Conservation (phyloP, 2,113 vertebrate genomes). For the Thamnophis sirtalis region DNA sequence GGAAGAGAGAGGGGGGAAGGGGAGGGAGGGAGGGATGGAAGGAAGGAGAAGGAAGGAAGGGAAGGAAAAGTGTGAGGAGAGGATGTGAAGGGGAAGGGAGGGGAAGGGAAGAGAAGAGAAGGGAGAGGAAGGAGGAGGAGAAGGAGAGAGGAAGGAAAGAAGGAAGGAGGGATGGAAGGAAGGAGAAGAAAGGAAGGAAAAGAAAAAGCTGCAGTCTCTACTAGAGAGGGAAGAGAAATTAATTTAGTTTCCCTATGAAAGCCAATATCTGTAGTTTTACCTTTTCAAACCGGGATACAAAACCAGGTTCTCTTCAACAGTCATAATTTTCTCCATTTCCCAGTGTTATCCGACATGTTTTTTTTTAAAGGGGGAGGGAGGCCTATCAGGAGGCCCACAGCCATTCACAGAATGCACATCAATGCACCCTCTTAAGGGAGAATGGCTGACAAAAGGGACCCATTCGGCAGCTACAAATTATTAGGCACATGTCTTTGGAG, state of each 20-base stretch:
- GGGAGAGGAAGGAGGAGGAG: rapidly evolving
- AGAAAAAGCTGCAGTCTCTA: background rate
- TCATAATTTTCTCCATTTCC: background rate
- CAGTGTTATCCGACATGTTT: background rate
- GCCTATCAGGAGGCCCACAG: background rate
- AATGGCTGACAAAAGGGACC: background rate
- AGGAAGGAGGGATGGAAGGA: too few relatives aligned
- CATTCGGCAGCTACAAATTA: background rate
- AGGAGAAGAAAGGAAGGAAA: background rate
- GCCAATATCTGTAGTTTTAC: background rate
- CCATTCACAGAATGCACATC: background rate
- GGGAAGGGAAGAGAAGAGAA: too few relatives aligned
- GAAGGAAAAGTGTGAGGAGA: too few relatives aligned
- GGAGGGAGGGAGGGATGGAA: too few relatives aligned
- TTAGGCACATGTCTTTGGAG: background rate
- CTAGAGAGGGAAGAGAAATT: background rate
- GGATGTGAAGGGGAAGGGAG: background rate
- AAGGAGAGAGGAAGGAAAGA: too few relatives aligned
- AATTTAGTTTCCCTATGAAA: background rate
- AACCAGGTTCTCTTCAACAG: background rate
- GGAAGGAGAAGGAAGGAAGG: rapidly evolving
- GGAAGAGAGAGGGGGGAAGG: too few relatives aligned
- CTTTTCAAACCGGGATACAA: background rate
- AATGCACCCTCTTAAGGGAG: background rate
- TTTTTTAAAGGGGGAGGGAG: background rate